These are phyloP conservation scores for Eupithecia inturbata DNA, from an alignment of 2,888 invertebrate species.

Conservation along the genomic window DNA sequence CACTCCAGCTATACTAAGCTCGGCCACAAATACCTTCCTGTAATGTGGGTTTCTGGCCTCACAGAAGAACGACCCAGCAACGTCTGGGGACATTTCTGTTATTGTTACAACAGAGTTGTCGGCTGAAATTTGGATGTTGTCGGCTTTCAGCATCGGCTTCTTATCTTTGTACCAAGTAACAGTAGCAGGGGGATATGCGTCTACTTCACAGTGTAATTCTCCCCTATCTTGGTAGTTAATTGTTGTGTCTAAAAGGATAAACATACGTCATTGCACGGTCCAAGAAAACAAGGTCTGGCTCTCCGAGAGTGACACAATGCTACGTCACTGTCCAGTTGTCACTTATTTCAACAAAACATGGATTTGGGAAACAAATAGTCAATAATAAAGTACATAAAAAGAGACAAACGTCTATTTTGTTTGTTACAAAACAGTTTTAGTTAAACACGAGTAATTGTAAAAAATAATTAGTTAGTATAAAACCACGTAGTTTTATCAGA, in stretches of 20 bases:
- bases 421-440: no score
- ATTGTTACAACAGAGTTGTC: constrained; percentile 25
- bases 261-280: no score
- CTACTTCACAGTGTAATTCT: constrained; percentile 21
- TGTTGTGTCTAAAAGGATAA: constrained; percentile 10
- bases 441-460: no score
- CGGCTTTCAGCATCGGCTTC: background rate
- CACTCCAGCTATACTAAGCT: constrained; percentile 19
- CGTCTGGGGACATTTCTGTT: constrained; percentile 14
- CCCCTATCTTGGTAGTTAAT: constrained; percentile 17
- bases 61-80: constrained; percentile 22
- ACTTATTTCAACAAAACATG: no score
- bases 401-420: no score
- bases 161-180: constrained; percentile 31
- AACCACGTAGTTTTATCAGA: no score
- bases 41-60: constrained; percentile 13
- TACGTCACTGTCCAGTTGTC: no score
- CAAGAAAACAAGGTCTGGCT: no score
- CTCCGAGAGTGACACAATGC: no score
- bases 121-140: constrained; percentile 17
- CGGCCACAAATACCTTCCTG: background rate
- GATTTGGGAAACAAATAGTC: no score
- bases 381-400: no score
- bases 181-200: constrained; percentile 20
- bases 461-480: no score